Evolutionary conservation across 2,113 vertebrate genomes (phyloP).

Genomic region (Alligator sinensis): DNA sequence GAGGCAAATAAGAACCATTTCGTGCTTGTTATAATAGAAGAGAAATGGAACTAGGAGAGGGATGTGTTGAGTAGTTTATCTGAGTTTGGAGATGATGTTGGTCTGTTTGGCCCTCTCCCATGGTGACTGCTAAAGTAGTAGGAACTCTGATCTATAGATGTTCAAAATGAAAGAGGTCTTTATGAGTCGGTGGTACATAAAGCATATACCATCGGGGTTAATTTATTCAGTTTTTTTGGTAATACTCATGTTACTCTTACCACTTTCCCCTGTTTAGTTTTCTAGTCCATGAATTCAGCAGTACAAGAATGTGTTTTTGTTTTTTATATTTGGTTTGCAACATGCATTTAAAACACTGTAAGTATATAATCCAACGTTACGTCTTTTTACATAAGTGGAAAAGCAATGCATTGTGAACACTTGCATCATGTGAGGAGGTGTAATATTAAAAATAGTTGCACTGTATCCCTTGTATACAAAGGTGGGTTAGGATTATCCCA

Average conservation of each 20-base stretch:
- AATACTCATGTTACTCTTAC: background rate
- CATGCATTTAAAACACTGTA: background rate
- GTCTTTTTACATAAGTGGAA: conserved; percentile 37
- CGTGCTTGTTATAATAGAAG: conserved; percentile 34
- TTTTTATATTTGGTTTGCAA: background rate
- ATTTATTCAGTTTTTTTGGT: background rate
- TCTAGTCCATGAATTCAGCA: background rate
- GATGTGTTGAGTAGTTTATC: conserved; percentile 15
- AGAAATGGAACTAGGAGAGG: background rate
- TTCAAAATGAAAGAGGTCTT: background rate
- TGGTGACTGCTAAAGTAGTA: background rate
- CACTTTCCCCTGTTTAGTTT: background rate
- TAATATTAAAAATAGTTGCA: conserved; percentile 59
- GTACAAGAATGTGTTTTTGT: background rate
- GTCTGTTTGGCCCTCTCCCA: conserved; percentile 14
- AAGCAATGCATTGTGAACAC: conserved; percentile 34
- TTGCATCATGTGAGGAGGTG: conserved; percentile 38
- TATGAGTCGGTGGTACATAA: background rate
- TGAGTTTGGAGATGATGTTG: background rate
- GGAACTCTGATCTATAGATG: conserved; percentile 1
- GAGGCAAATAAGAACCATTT: conserved; percentile 26
- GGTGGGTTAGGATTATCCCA: conserved; percentile 69
- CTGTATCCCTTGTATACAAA: conserved; percentile 47
- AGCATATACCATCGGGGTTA: background rate
- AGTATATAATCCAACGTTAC: background rate